phyloP scores from a whole-genome alignment of 2,888 invertebrate genomes.

The Cephus sareptanus region DNA sequence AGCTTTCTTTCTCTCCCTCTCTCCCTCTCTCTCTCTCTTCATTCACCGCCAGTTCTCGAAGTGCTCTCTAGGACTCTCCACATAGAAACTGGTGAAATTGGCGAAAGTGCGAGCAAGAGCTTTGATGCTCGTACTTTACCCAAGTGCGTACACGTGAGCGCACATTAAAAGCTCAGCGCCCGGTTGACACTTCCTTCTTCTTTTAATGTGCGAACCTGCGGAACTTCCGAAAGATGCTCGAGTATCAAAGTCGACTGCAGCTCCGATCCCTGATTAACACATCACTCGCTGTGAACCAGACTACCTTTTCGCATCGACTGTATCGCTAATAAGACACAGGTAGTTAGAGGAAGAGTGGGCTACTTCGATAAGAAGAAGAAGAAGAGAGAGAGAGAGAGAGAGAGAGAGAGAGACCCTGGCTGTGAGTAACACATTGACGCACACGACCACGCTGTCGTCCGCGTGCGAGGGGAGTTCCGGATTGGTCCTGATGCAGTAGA shows the following conservation, averaged over 20 bases:
- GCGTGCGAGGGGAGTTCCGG: slow-evolving; percentile 6
- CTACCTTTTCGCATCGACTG: slow-evolving; percentile 62
- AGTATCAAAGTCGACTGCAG: no score
- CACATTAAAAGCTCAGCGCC: no score
- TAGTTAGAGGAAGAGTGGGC: slow-evolving; percentile 55
- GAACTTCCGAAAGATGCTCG: no score
- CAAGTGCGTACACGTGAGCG: no score
- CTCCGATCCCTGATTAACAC: slow-evolving; percentile 51
- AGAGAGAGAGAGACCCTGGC: not conserved
- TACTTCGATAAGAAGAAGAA: slow-evolving; percentile 10
- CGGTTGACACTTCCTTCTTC: no score
- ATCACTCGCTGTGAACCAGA: slow-evolving; percentile 45
- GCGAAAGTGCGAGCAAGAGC: no score
- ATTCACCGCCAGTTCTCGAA: slow-evolving; percentile 1
- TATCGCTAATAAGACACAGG: slow-evolving; percentile 65
- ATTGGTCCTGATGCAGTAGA: slow-evolving; percentile 18
- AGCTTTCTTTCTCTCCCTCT: slow-evolving; percentile 11
- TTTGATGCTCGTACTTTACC: no score
- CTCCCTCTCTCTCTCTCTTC: slow-evolving; percentile 11
- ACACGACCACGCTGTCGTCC: not conserved
- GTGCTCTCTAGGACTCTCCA: no score
- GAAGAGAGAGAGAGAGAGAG: slow-evolving; percentile 15
- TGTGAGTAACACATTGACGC: not conserved
- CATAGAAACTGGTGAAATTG: no score
- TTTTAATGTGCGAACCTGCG: no score